Evolutionary conservation across 2,797 vertebrate genomes (phyloP).

Genomic region (Heliangelus exortis): DNA sequence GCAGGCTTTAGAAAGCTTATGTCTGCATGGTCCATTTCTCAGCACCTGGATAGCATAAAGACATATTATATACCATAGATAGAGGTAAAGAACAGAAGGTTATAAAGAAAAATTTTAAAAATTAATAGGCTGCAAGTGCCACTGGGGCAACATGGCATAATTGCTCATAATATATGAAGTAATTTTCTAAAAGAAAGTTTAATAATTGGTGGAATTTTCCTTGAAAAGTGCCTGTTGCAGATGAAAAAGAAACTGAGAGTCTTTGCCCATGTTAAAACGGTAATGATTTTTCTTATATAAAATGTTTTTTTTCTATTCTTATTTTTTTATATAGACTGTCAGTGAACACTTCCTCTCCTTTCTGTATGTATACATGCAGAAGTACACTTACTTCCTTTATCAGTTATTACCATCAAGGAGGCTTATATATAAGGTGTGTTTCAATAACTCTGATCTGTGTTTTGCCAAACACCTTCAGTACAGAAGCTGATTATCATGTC

Average conservation of each 20-base stretch:
- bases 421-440: neutral
- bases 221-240: neutral
- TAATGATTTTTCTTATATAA: neutral
- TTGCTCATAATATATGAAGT: neutral
- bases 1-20: neutral
- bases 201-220: neutral
- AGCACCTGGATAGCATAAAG: neutral
- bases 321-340: neutral
- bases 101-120: neutral
- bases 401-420: neutral
- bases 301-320: neutral
- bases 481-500: neutral
- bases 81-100: neutral
- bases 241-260: neutral
- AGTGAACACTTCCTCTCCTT: neutral
- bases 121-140: accelerated
- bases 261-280: neutral
- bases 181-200: neutral
- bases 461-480: neutral
- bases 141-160: neutral
- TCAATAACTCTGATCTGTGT: neutral
- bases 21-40: neutral
- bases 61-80: accelerated
- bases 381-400: no score
- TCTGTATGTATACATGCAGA: accelerated